phyloP scores from a whole-genome alignment of 2,888 invertebrate species.

The Meghimatium bilineatum region DNA sequence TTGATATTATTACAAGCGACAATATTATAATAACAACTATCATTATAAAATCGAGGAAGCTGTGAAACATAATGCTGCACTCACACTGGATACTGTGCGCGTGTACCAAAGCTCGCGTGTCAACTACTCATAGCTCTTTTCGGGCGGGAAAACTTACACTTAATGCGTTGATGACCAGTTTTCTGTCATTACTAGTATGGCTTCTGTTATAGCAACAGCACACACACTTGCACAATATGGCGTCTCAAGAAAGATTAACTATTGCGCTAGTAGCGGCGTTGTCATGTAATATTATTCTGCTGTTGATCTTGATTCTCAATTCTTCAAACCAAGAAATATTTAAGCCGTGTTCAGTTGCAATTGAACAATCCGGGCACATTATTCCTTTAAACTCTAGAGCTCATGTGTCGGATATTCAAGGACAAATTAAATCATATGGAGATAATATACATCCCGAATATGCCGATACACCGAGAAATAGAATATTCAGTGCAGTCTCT shows the following conservation, averaged over 20 bases:
- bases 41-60: too few relatives aligned
- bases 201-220: neutral
- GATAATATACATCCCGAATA: too few relatives aligned
- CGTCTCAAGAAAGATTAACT: neutral
- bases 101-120: slow-evolving; percentile 3
- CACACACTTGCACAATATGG: slow-evolving; percentile 3
- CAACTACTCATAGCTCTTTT: neutral
- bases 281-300: neutral
- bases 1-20: too few relatives aligned
- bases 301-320: neutral
- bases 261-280: neutral
- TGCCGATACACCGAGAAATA: too few relatives aligned
- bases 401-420: neutral
- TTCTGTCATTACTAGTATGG: slow-evolving; percentile 23
- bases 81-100: neutral
- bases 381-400: neutral
- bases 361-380: neutral
- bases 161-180: neutral
- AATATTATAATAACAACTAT: too few relatives aligned
- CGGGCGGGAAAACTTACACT: neutral
- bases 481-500: too few relatives aligned
- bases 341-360: neutral
- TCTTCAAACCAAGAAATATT: neutral
- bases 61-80: neutral
- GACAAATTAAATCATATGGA: neutral